Base-by-base conservation (phyloP, 2,888 invertebrate species). In the Zygogramma bicolorata region DNA sequence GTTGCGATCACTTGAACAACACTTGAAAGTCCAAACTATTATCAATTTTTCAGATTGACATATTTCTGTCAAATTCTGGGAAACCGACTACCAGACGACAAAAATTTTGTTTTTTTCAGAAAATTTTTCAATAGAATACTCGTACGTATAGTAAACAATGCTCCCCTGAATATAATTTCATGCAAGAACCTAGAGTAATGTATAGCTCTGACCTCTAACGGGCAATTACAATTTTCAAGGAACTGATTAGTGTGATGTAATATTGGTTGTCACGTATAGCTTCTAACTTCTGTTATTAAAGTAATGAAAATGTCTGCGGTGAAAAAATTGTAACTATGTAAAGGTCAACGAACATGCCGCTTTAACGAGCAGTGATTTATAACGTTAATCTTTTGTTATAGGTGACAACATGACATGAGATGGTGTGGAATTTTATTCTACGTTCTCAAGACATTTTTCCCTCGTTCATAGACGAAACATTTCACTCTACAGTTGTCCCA, bases 251-350 rank as follows among this genome's bases (percentile, higher is more conserved):
- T 25, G 25, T 62, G 61, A 40, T 40, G 42, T 42, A 22, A 62
- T 62, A 13, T n/a, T 13, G 20, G 20, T 34, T 61, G 42, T 62
- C 61, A 62, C 61, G 42, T 62, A 27, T 15, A 25, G 38, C 38
- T 61, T 13, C 20, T 38, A 34, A 61, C 20, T 61, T 61, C 34
- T 61, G 31, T 34, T 40, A 34, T 61, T 61, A 38, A 18, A 38
- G 13, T 61, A 61, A 61, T 61, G 60, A 34, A 61, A 34, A 38
- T 20, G 20, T 40, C 18, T n/a, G 22, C 22, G 7, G 34, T 61
- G 60, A 61, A 34, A 61, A 61, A 61, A 61, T 53, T 25, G n/a
- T 25, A 53, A 53, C 53, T 13, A 53, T 53, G n/a, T 25, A 53
- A 53, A 53, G 53, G 53, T 53, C 27, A 53, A 53, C 53, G 53